Evolutionary conservation across 2,797 vertebrate genomes (phyloP).

Genomic region (Enteromius afrohamiltoni): DNA sequence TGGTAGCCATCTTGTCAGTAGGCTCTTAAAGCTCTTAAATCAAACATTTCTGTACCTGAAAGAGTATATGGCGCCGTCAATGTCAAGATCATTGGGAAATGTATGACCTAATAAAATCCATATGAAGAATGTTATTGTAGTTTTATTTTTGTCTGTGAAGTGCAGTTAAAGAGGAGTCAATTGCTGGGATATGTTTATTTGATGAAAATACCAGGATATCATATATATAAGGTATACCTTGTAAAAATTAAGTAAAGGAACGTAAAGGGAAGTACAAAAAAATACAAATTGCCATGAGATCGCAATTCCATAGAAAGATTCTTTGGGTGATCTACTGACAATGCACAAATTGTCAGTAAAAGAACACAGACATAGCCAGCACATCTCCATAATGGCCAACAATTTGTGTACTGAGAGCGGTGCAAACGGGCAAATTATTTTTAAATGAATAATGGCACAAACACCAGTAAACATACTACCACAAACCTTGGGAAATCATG

Average conservation of each 20-base stretch:
- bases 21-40: constrained; percentile 7
- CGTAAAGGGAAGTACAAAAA: background rate
- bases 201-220: background rate
- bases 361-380: background rate
- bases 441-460: background rate
- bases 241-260: background rate
- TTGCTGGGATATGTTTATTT: background rate
- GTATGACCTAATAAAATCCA: background rate
- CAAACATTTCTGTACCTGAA: constrained; percentile 1
- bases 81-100: background rate
- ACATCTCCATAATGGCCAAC: background rate
- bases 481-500: background rate
- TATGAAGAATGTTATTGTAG: background rate
- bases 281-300: background rate
- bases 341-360: background rate
- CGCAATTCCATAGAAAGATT: background rate
- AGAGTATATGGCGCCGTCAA: background rate
- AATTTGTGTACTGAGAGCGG: background rate
- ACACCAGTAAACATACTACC: background rate
- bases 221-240: no score
- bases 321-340: background rate
- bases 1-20: background rate
- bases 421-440: background rate
- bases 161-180: background rate
- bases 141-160: background rate